These are phyloP conservation scores for Oeneis ivallda DNA, from an alignment of 2,888 invertebrate genomes.

Conservation along the genomic window DNA sequence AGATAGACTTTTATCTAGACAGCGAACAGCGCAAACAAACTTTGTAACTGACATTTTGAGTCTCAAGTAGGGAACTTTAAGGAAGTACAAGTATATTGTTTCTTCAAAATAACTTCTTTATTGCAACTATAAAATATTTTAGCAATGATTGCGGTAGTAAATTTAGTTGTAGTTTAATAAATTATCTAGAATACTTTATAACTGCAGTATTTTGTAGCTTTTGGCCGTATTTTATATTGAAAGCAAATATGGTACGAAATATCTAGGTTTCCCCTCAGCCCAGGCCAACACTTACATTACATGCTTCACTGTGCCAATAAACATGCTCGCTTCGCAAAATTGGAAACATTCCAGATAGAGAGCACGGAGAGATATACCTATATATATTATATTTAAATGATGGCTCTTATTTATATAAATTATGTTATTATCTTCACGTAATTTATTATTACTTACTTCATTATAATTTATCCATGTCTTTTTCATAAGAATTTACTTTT, in stretches of 20 bases:
- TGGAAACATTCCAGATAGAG: constrained; percentile 44
- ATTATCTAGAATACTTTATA: constrained; percentile 1
- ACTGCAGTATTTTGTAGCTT: constrained; percentile 6
- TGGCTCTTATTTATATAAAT: constrained; percentile 18
- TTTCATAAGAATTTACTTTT: background rate
- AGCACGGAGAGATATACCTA: constrained; percentile 22
- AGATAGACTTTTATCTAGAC: background rate
- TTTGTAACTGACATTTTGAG: no score
- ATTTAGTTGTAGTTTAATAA: background rate
- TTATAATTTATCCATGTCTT: background rate
- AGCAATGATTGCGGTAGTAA: background rate
- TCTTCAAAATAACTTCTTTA: no score
- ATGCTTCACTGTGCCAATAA: constrained; percentile 42
- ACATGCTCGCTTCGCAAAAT: constrained; percentile 41
- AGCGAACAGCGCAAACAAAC: no score
- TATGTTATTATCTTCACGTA: constrained; percentile 9
- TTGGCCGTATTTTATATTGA: constrained; percentile 17
- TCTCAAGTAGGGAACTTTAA: no score
- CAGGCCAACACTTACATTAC: constrained; percentile 38
- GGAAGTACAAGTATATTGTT: no score
- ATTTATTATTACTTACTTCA: background rate
- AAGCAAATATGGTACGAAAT: constrained; percentile 22
- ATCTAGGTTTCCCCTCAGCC: constrained; percentile 19
- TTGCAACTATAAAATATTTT: no score
- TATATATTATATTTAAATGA: constrained; percentile 20